These are phyloP conservation scores for Drepana arcuata DNA, from an alignment of 1,140 invertebrate species.

Conservation along the genomic window DNA sequence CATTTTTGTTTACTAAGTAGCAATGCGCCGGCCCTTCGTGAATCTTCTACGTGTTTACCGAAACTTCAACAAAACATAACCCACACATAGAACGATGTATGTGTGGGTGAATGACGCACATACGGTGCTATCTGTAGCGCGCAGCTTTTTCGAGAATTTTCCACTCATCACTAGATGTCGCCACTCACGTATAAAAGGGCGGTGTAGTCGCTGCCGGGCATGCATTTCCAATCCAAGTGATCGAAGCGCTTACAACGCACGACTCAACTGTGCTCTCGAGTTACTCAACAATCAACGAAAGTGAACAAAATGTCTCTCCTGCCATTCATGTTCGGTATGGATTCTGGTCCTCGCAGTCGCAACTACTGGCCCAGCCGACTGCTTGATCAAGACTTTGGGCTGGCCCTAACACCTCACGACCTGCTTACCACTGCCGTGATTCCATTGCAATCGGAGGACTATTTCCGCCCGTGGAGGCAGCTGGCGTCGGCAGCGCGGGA, in stretches of 20 bases:
- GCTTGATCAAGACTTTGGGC: slow-evolving; percentile 71
- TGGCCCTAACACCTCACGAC: slow-evolving; percentile 70
- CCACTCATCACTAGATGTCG: slow-evolving; percentile 52
- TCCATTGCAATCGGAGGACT: slow-evolving; percentile 34
- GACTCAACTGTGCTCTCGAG: neutral
- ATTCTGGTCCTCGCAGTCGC: slow-evolving; percentile 60
- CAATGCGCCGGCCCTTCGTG: too few relatives aligned
- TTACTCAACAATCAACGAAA: too few relatives aligned
- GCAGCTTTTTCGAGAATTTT: slow-evolving; percentile 40
- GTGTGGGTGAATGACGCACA: too few relatives aligned
- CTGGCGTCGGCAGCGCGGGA: slow-evolving; percentile 33
- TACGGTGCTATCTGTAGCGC: too few relatives aligned
- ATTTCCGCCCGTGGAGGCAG: slow-evolving; percentile 72
- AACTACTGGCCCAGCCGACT: slow-evolving; percentile 5
- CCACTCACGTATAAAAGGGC: slow-evolving; percentile 29
- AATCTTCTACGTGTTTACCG: too few relatives aligned
- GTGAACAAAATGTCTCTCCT: slow-evolving; percentile 45
- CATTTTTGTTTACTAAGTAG: too few relatives aligned
- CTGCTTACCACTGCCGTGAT: slow-evolving; percentile 51
- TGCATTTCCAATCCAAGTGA: neutral
- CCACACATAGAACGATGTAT: too few relatives aligned
- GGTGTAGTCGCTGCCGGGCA: neutral
- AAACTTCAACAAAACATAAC: too few relatives aligned
- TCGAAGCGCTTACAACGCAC: neutral
- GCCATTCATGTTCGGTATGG: slow-evolving; percentile 29